These are phyloP conservation scores for Micromys minutus DNA, from an alignment of 2,113 vertebrate genomes.

Conservation along the genomic window DNA sequence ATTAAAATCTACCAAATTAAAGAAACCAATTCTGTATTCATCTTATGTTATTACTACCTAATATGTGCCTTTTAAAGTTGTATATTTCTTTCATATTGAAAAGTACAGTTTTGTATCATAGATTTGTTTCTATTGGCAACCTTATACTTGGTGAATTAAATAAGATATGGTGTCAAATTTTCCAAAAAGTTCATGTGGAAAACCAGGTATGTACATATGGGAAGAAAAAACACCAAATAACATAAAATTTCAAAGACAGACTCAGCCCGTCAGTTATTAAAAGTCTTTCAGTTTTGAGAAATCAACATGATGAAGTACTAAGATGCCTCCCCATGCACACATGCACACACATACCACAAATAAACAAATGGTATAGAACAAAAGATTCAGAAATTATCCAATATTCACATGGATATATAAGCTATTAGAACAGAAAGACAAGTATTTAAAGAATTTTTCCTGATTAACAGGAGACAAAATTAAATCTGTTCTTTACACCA, in stretches of 20 bases:
- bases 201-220: neutral
- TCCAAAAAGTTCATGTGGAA: neutral
- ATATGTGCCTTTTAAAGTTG: neutral
- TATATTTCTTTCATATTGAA: neutral
- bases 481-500: neutral
- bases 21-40: neutral
- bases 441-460: slow-evolving; percentile 2
- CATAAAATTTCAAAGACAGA: neutral
- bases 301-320: neutral
- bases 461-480: slow-evolving; percentile 14
- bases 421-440: neutral
- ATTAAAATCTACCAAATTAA: too few species aligned
- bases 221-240: neutral
- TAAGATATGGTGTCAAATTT: neutral
- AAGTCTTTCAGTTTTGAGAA: neutral
- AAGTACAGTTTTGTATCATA: neutral
- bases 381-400: neutral
- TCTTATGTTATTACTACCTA: slow-evolving; percentile 25
- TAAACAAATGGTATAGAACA: neutral
- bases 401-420: neutral
- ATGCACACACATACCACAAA: neutral
- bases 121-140: neutral
- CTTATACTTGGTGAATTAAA: neutral
- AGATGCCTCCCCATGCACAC: neutral
- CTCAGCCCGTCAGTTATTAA: neutral